Percentiles rank a stretch among this genome's conserved stretches.
Conservation (phyloP, 2,888 invertebrate species). For the Xylocampa areola region DNA sequence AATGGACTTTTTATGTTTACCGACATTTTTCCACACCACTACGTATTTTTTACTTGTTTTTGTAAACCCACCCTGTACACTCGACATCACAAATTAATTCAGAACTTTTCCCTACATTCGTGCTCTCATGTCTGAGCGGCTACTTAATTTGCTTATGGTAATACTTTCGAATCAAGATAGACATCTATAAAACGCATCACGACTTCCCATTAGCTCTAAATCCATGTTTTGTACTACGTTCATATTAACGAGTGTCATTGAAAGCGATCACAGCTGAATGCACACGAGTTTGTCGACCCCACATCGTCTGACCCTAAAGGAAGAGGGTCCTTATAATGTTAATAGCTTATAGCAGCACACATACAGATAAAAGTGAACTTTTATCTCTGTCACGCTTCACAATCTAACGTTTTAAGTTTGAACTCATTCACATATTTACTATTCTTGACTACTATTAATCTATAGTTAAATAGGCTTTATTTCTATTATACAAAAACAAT, state of each 20-base stretch:
- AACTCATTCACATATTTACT: constrained; percentile 63
- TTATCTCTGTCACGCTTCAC: constrained; percentile 83
- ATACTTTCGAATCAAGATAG: constrained; percentile 43
- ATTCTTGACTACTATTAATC: constrained; percentile 50
- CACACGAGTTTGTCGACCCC: constrained; percentile 82
- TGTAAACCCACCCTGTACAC: constrained; percentile 33
- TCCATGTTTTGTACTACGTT: constrained; percentile 65
- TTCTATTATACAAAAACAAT: constrained; percentile 65
- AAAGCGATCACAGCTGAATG: constrained; percentile 73
- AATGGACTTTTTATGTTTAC: constrained; percentile 76
- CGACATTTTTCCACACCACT: constrained; percentile 65
- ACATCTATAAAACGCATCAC: constrained; percentile 33
- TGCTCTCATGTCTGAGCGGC: constrained; percentile 48
- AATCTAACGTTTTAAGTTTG: constrained; percentile 64
- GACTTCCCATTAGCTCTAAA: constrained; percentile 59
- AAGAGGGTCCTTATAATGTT: constrained; percentile 83
- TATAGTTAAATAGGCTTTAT: constrained; percentile 56
- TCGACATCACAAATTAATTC: constrained; percentile 55
- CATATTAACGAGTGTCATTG: constrained; percentile 65
- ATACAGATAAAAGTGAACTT: constrained; percentile 74
- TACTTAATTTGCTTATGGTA: constrained; percentile 59
- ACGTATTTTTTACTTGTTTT: constrained; percentile 47
- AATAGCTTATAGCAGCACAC: constrained; percentile 75
- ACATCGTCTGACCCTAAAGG: constrained; percentile 78
- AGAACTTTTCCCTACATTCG: constrained; percentile 45